Percentiles rank a stretch among this genome's conserved stretches.
Evolutionary conservation across 2,797 vertebrate species (phyloP).

Genomic region (Xiphorhynchus erythropygius): DNA sequence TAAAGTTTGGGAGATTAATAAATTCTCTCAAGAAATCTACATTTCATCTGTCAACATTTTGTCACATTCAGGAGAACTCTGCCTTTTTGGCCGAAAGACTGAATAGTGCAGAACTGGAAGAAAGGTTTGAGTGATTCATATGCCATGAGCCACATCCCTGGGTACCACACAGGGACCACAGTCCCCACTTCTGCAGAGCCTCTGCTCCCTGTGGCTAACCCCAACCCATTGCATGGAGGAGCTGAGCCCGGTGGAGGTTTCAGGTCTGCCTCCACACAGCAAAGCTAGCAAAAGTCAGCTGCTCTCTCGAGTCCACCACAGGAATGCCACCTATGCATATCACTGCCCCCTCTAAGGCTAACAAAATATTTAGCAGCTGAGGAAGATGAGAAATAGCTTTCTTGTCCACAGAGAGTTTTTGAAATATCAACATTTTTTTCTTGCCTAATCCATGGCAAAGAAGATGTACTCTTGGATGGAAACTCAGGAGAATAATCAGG

Average conservation of each 20-base stretch:
- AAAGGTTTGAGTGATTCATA: background rate
- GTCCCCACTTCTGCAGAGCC: background rate
- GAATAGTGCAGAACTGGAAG: background rate
- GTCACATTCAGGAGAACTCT: background rate
- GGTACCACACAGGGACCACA: background rate
- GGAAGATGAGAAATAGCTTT: background rate
- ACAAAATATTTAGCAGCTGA: background rate
- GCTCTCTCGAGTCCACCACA: background rate
- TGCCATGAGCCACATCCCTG: background rate
- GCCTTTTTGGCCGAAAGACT: background rate
- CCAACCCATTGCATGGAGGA: background rate
- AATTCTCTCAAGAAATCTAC: background rate
- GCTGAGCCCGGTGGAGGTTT: background rate
- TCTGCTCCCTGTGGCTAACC: slow-evolving; percentile 18
- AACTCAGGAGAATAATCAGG: background rate
- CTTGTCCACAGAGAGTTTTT: background rate
- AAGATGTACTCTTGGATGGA: background rate
- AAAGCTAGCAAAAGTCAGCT: background rate
- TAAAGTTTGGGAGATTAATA: background rate
- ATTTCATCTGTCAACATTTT: background rate
- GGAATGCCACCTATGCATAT: slow-evolving; percentile 19
- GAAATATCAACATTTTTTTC: slow-evolving; percentile 24
- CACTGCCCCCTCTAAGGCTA: background rate
- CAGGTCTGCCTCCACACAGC: background rate
- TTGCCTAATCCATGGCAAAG: background rate